phyloP scores from a whole-genome alignment of 2,113 vertebrate genomes.

The Jacana jacana region DNA sequence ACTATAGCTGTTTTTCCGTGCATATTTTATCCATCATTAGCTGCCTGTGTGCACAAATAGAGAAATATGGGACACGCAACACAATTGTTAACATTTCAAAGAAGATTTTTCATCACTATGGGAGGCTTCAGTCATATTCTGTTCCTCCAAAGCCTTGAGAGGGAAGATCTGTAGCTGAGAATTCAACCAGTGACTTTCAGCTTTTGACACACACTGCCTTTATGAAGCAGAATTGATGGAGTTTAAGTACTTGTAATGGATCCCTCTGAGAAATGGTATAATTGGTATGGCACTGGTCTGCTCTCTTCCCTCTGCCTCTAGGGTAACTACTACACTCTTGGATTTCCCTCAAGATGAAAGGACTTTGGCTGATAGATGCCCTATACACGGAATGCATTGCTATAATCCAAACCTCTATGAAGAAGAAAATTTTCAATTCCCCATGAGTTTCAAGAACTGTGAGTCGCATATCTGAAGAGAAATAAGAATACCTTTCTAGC shows the following conservation, averaged over 20 bases:
- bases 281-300: constrained; percentile 31
- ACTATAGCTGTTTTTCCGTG: not conserved
- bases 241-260: constrained; percentile 45
- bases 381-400: constrained; percentile 5
- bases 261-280: constrained; percentile 55
- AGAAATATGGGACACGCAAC: not conserved
- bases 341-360: constrained; percentile 43
- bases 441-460: not conserved
- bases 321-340: constrained; percentile 35
- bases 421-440: not conserved
- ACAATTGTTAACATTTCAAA: constrained; percentile 19
- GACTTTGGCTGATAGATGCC: constrained; percentile 24
- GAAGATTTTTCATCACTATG: constrained; percentile 15
- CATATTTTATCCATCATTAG: constrained; percentile 17
- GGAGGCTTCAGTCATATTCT: not conserved
- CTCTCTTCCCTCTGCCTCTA: constrained; percentile 25
- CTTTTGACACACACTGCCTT: constrained; percentile 36
- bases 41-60: constrained; percentile 1
- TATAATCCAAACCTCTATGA: not conserved
- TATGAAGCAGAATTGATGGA: constrained; percentile 27
- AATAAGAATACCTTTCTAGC: not conserved
- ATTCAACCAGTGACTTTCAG: constrained; percentile 24
- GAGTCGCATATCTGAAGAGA: not conserved
- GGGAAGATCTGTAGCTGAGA: constrained; percentile 3
- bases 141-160: not conserved